phyloP scores from a whole-genome alignment of 2,113 vertebrate genomes.

The Equus quagga region DNA sequence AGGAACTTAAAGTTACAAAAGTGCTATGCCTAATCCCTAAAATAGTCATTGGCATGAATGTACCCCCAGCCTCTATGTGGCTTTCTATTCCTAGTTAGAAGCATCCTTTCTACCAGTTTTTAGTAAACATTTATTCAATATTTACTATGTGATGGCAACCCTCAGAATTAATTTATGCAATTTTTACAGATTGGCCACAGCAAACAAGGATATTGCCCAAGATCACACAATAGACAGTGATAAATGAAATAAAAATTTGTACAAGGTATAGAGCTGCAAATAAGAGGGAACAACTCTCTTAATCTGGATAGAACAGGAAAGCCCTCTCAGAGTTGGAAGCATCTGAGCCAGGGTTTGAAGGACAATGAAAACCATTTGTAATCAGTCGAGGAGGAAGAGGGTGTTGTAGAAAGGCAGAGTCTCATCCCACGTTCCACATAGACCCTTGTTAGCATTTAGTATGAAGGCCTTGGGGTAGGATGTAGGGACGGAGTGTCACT shows the following conservation, averaged over 20 bases:
- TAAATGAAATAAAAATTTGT: background rate
- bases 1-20: background rate
- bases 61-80: background rate
- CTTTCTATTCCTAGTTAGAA: slow-evolving; percentile 12
- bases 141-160: background rate
- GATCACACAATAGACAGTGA: background rate
- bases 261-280: background rate
- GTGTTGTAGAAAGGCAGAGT: background rate
- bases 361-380: background rate
- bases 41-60: background rate
- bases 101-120: background rate
- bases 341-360: slow-evolving; percentile 20
- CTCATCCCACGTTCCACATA: background rate
- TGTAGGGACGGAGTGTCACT: background rate
- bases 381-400: background rate
- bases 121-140: background rate
- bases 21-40: background rate
- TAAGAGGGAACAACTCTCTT: background rate
- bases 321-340: background rate
- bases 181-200: background rate
- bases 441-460: background rate
- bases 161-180: background rate
- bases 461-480: background rate
- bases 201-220: background rate
- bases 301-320: background rate